Percentiles rank a stretch among this genome's conserved stretches.
Evolutionary conservation across 2,797 vertebrate genomes (phyloP).

Genomic region (Gadopsis bispinosus): DNA sequence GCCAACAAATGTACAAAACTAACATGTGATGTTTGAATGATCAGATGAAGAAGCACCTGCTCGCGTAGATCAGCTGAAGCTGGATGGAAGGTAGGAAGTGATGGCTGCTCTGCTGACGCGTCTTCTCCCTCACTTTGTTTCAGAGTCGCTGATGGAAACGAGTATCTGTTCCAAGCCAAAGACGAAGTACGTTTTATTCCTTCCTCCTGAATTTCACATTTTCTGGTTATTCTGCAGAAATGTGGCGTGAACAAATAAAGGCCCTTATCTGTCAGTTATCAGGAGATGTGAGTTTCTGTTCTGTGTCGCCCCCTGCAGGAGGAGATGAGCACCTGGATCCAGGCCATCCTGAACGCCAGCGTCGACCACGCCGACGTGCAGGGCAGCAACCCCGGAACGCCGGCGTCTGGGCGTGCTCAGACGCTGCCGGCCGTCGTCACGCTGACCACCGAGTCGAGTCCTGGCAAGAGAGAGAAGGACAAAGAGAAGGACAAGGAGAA

Average conservation of each 20-base stretch:
- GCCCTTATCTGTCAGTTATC: no score
- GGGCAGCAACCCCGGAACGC: conserved; percentile 91
- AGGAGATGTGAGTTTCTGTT: no score
- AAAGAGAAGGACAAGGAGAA: conserved; percentile 90
- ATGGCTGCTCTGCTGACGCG: no score
- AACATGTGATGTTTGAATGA: no score
- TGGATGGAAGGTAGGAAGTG: no score
- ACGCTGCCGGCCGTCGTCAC: conserved; percentile 92
- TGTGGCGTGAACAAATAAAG: no score
- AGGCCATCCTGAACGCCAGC: conserved; percentile 92
- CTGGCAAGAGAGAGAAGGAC: conserved; percentile 94
- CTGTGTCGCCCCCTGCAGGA: conserved; percentile 83
- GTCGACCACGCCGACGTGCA: conserved; percentile 85
- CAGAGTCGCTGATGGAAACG: conserved; percentile 94
- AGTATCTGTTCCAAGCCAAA: conserved; percentile 99
- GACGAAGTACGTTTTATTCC: conserved; percentile 90
- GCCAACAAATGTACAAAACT: no score
- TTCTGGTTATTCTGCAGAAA: no score
- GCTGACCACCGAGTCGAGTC: conserved; percentile 92
- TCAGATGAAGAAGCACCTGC: no score
- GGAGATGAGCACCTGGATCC: conserved; percentile 98
- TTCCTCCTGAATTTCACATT: no score
- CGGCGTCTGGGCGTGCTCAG: conserved; percentile 92
- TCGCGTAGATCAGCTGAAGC: no score
- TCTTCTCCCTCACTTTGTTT: conserved; percentile 33